Percentiles rank a stretch among this genome's conserved stretches.
phyloP scores from a whole-genome alignment of 2,797 vertebrate species.

The Pangasius krempfi region DNA sequence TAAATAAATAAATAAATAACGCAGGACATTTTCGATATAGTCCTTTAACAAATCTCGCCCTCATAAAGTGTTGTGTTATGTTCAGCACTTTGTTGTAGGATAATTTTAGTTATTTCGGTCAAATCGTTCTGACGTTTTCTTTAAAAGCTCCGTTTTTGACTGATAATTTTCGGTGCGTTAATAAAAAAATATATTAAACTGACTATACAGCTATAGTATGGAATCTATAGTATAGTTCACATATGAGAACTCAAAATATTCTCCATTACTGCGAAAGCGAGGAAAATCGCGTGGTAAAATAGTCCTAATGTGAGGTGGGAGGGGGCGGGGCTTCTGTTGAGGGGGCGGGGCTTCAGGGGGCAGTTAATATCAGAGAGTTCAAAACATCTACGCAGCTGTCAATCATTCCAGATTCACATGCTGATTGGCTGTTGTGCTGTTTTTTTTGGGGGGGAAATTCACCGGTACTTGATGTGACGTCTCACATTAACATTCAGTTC shows the following conservation, averaged over 20 bases:
- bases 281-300: background rate
- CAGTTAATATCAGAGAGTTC: background rate
- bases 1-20: background rate
- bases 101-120: background rate
- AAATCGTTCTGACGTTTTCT: background rate
- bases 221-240: background rate
- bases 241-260: background rate
- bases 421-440: background rate
- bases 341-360: background rate
- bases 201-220: background rate
- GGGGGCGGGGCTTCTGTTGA: no score
- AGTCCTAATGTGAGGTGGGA: background rate
- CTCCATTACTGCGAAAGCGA: background rate
- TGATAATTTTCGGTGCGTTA: background rate
- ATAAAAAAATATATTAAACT: background rate
- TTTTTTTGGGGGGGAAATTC: background rate
- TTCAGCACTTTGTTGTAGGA: no score
- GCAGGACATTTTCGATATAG: background rate
- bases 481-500: background rate
- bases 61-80: background rate
- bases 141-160: background rate
- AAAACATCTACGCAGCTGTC: background rate
- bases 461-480: background rate
- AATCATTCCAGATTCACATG: background rate
- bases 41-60: background rate